Conservation (phyloP, 2,888 invertebrate species). For the Zhengitettix transpicula region DNA sequence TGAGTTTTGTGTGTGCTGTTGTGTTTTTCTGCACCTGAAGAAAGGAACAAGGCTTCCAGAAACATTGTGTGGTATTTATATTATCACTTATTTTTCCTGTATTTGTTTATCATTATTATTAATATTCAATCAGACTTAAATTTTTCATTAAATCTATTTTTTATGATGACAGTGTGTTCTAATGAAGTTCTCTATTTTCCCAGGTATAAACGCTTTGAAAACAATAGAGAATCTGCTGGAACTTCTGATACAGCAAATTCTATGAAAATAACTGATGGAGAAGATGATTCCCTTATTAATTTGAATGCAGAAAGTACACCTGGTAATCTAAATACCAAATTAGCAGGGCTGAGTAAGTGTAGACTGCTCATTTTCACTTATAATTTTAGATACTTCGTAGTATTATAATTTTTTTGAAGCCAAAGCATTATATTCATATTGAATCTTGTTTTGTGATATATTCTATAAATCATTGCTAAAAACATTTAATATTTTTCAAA, state of each 20-base stretch:
- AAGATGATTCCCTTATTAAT: constrained; percentile 59
- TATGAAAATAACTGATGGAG: constrained; percentile 27
- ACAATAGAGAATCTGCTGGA: constrained; percentile 43
- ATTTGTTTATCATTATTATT: too few species aligned
- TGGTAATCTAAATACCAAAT: constrained; percentile 11
- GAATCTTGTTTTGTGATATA: background rate
- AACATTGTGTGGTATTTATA: too few species aligned
- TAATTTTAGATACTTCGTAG: too few species aligned
- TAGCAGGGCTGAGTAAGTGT: constrained; percentile 17
- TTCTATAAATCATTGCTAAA: too few species aligned
- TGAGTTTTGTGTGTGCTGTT: too few species aligned
- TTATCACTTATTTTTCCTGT: too few species aligned
- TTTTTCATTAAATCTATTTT: too few species aligned
- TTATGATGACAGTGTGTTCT: too few species aligned
- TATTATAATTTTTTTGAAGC: background rate
- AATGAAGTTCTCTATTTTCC: background rate
- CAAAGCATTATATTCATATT: background rate
- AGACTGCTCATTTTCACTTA: background rate
- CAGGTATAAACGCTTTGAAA: constrained; percentile 62
- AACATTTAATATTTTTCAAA: too few species aligned
- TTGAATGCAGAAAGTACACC: constrained; percentile 44
- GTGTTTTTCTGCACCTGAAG: too few species aligned
- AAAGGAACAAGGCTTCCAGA: too few species aligned
- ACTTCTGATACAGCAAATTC: constrained; percentile 12
- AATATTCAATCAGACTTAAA: too few species aligned